A percentile compares a stretch with the other conserved stretches of the same genome.
Conservation (phyloP, 2,797 vertebrate species). For the Protonibea diacanthus region DNA sequence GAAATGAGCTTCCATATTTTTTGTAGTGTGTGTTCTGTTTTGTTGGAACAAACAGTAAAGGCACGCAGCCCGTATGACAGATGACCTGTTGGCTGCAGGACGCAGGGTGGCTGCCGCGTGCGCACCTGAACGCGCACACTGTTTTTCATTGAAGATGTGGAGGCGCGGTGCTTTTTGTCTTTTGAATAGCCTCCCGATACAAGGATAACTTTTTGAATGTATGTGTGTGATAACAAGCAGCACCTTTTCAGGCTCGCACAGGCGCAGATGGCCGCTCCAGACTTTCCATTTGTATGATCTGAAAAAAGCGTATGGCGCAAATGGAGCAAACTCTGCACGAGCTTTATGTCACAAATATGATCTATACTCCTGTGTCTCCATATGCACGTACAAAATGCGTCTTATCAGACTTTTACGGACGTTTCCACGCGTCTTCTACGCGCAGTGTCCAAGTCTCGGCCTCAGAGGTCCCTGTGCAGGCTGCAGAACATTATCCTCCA, state of each 20-base stretch:
- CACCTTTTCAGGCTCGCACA: constrained; percentile 12
- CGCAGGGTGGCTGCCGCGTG: too few species aligned
- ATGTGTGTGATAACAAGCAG: neutral
- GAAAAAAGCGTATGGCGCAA: constrained; percentile 25
- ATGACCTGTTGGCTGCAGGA: too few species aligned
- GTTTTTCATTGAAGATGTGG: constrained; percentile 9
- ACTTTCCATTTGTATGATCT: constrained; percentile 12
- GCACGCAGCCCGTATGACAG: too few species aligned
- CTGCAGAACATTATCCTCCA: constrained; percentile 1
- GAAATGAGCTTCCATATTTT: neutral
- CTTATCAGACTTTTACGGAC: neutral
- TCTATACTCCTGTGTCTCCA: constrained; percentile 31
- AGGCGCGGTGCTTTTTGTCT: neutral
- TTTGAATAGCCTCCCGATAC: neutral
- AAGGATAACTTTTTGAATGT: neutral
- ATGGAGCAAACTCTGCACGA: constrained; percentile 60
- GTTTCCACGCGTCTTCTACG: constrained; percentile 25
- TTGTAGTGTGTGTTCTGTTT: too few species aligned
- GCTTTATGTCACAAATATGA: constrained; percentile 53
- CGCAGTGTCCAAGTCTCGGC: neutral
- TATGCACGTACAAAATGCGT: constrained; percentile 1
- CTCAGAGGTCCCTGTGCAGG: neutral
- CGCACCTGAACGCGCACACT: neutral
- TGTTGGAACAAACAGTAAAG: too few species aligned
- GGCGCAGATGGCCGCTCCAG: neutral